phyloP scores from a whole-genome alignment of 2,113 vertebrate genomes.

The Raja brachyura region DNA sequence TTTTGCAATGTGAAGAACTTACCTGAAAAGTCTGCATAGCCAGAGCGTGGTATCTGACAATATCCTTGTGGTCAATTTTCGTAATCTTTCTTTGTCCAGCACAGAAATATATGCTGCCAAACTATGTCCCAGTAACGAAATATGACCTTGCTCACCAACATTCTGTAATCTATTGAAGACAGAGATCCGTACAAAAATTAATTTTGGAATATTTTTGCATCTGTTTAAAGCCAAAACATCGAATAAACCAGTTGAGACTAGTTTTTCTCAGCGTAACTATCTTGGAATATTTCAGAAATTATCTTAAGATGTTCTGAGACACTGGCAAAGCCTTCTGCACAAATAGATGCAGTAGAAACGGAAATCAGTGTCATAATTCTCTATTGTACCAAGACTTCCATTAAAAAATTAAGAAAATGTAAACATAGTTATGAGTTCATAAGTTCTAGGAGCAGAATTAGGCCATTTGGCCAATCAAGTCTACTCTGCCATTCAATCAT shows the following conservation, averaged over 20 bases:
- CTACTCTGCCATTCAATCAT: too few species aligned
- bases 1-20: slow-evolving; percentile 20
- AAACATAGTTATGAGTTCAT: neutral
- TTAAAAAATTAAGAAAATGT: neutral
- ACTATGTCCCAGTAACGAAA: slow-evolving; percentile 89
- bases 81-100: slow-evolving; percentile 74
- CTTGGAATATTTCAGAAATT: neutral
- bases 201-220: neutral
- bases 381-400: neutral
- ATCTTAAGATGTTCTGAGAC: neutral
- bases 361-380: neutral
- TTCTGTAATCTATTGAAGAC: slow-evolving; percentile 67
- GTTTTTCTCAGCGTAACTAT: neutral
- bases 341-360: neutral
- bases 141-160: slow-evolving; percentile 85
- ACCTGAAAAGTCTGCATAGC: slow-evolving; percentile 96
- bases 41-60: slow-evolving; percentile 90
- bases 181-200: neutral
- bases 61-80: slow-evolving; percentile 86
- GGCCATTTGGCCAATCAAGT: too few species aligned
- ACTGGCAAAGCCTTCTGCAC: neutral
- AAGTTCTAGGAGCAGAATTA: too few species aligned
- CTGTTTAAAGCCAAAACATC: neutral
- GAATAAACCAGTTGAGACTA: neutral
- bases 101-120: slow-evolving; percentile 91